Percentiles rank a stretch among this genome's conserved stretches.
Conservation (phyloP, 2,888 invertebrate species). For the Linnaemya vulpina region DNA sequence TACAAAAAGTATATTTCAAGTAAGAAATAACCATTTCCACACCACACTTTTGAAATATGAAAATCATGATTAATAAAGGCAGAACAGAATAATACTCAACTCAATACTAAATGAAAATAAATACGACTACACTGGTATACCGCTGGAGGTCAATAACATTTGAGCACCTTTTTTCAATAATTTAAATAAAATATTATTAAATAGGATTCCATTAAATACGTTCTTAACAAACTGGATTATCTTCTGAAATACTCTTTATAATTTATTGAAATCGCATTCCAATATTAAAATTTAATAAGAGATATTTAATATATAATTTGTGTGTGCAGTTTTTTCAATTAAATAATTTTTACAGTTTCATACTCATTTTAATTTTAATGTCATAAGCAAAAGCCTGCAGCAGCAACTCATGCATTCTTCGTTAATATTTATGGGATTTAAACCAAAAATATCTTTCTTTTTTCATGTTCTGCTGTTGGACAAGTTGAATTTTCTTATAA, state of each 20-base stretch:
- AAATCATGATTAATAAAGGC: conserved; percentile 38
- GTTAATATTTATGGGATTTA: conserved; percentile 63
- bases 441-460: conserved; percentile 42
- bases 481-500: conserved; percentile 66
- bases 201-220: not conserved
- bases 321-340: conserved; percentile 22
- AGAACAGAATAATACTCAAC: conserved; percentile 5
- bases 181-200: conserved; percentile 24
- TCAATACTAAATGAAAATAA: conserved; percentile 17
- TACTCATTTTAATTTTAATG: conserved; percentile 64
- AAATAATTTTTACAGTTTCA: conserved; percentile 62
- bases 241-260: conserved; percentile 13
- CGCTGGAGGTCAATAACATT: conserved; percentile 59
- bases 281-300: conserved; percentile 41
- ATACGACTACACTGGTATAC: not conserved
- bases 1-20: conserved; percentile 11
- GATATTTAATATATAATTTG: conserved; percentile 46
- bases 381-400: conserved; percentile 21
- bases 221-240: conserved; percentile 26
- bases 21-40: conserved; percentile 38
- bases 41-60: conserved; percentile 31
- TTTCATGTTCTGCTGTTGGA: conserved; percentile 5
- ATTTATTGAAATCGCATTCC: conserved; percentile 27
- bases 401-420: conserved; percentile 30
- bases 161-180: conserved; percentile 22